Conservation (phyloP, 2,888 invertebrate genomes). For the Lottia scabra region DNA sequence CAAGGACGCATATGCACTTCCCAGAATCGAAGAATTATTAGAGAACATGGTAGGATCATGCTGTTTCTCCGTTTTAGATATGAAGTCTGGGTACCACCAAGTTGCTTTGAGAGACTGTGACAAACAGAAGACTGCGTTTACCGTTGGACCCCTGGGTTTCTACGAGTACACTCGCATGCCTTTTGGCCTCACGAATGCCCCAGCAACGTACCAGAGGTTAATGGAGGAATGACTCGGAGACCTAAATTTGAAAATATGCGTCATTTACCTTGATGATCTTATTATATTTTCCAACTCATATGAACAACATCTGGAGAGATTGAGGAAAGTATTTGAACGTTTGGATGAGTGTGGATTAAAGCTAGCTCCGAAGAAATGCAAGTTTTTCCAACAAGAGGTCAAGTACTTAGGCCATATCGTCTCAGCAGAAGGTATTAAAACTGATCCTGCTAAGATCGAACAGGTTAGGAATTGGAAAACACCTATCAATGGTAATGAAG, state of each 20-base stretch:
- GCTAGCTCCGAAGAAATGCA: slow-evolving; percentile 30
- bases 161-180: slow-evolving; percentile 29
- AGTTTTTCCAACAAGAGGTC: slow-evolving; percentile 15
- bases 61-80: not conserved
- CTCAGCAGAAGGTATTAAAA: slow-evolving; percentile 19
- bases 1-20: not conserved
- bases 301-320: slow-evolving; percentile 28
- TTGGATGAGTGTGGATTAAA: slow-evolving; percentile 23
- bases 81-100: not conserved
- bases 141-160: slow-evolving; percentile 27
- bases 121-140: slow-evolving; percentile 28
- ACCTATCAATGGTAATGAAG: slow-evolving; percentile 23
- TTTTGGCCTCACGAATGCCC: slow-evolving; percentile 27
- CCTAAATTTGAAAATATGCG: slow-evolving; percentile 22
- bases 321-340: slow-evolving; percentile 25
- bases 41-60: no score
- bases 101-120: not conserved
- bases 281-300: slow-evolving; percentile 28
- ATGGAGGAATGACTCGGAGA: slow-evolving; percentile 30
- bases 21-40: no score
- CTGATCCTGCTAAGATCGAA: slow-evolving; percentile 31
- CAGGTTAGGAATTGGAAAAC: slow-evolving; percentile 30
- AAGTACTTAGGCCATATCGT: slow-evolving; percentile 30
- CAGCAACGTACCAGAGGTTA: slow-evolving; percentile 26
- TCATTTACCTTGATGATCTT: slow-evolving; percentile 37